A percentile compares a stretch with the other conserved stretches of the same genome.
Evolutionary conservation across 2,113 vertebrate genomes (phyloP).

Genomic region (human (Homo sapiens)): DNA sequence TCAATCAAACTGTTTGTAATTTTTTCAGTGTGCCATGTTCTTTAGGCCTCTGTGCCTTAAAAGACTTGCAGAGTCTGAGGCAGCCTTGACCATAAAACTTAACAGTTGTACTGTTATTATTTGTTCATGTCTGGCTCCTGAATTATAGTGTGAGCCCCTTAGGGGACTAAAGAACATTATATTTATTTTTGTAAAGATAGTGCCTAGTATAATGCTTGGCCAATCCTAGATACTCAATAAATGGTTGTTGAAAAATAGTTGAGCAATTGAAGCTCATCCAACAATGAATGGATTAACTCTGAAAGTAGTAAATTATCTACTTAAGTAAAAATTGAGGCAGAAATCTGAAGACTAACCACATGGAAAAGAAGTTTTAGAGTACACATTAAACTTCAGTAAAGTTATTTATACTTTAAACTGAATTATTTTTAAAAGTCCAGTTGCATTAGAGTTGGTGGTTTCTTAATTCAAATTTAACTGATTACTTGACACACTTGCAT

Average conservation of each 20-base stretch:
- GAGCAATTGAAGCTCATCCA: not conserved
- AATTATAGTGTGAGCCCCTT: not conserved
- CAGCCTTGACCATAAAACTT: not conserved
- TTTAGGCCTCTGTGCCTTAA: not conserved
- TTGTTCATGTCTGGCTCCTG: not conserved
- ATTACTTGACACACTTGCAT: not conserved
- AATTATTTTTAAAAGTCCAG: not conserved
- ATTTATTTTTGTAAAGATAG: not conserved
- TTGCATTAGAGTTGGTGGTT: not conserved
- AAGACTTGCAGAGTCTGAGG: not conserved
- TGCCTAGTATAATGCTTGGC: not conserved
- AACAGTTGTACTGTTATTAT: not conserved
- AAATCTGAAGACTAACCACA: not conserved
- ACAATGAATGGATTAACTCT: not conserved
- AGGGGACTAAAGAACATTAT: not conserved
- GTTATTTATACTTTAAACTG: too few species aligned
- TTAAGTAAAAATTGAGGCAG: not conserved
- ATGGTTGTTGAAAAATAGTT: not conserved
- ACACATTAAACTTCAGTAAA: not conserved
- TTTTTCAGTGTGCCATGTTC: not conserved
- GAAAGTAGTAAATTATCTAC: not conserved
- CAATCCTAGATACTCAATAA: not conserved
- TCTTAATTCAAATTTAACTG: not conserved
- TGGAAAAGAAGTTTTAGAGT: not conserved
- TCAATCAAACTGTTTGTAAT: not conserved